A percentile compares a stretch with the other conserved stretches of the same genome.
These are phyloP conservation scores for Dione vanillae DNA, from an alignment of 2,888 invertebrate species.

Conservation along the genomic window DNA sequence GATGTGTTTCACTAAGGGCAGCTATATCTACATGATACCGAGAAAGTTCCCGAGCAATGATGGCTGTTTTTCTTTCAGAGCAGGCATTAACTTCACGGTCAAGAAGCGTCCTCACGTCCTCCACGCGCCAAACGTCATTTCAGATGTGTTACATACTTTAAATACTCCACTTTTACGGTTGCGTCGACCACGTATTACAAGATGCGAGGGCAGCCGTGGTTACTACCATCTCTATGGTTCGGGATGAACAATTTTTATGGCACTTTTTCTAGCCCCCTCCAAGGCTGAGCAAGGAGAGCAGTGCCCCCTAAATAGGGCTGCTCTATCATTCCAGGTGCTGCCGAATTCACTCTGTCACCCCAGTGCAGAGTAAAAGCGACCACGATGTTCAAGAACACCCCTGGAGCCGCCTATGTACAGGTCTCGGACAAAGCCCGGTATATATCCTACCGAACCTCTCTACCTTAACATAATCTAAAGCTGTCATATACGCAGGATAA, in stretches of 20 bases:
- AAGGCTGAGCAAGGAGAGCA: too few relatives aligned
- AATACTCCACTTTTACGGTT: background rate
- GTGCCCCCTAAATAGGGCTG: too few relatives aligned
- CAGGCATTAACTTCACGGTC: too few relatives aligned
- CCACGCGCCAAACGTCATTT: conserved; percentile 33
- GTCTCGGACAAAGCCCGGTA: conserved; percentile 25
- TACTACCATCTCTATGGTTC: conserved; percentile 23
- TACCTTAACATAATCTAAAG: too few relatives aligned
- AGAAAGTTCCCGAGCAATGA: background rate
- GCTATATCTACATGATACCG: background rate
- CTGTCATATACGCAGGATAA: too few relatives aligned
- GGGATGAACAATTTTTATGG: conserved; percentile 44
- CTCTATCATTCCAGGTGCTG: conserved; percentile 38
- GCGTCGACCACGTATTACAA: conserved; percentile 14
- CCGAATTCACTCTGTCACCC: conserved; percentile 14
- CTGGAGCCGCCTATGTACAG: too few relatives aligned
- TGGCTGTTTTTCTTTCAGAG: too few relatives aligned
- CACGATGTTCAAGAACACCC: conserved; percentile 7
- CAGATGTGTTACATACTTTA: conserved; percentile 7
- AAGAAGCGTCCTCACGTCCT: too few relatives aligned
- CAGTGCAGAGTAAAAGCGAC: conserved; percentile 29
- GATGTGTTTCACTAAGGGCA: background rate
- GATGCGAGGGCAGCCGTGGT: conserved; percentile 40
- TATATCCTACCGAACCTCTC: conserved; percentile 31
- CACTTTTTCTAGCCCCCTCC: conserved; percentile 50